These are phyloP conservation scores for Melopsittacus undulatus DNA, from an alignment of 2,797 vertebrate species.

Conservation along the genomic window DNA sequence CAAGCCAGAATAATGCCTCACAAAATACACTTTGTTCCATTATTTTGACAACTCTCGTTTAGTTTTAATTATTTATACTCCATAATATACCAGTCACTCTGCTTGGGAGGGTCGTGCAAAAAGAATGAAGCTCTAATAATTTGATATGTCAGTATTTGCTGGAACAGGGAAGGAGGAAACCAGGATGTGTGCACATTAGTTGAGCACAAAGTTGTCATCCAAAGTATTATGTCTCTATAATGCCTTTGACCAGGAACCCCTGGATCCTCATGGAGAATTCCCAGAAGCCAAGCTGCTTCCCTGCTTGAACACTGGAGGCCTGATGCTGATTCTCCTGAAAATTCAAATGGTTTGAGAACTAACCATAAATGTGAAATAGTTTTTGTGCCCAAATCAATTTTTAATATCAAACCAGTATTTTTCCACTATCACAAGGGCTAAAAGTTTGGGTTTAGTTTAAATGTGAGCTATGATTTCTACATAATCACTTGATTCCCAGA, in stretches of 20 bases:
- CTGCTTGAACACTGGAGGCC: not conserved
- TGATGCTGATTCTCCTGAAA: not conserved
- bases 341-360: not conserved
- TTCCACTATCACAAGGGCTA: not conserved
- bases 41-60: slow-evolving; percentile 58
- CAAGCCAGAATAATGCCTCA: slow-evolving; percentile 57
- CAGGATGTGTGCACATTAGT: not conserved
- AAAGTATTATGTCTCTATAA: not conserved
- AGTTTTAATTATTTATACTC: slow-evolving; percentile 60
- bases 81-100: not conserved
- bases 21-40: slow-evolving; percentile 61
- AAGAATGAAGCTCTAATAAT: slow-evolving; percentile 27
- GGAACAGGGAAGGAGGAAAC: not conserved
- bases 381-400: not conserved
- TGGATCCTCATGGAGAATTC: not conserved
- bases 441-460: slow-evolving; percentile 15
- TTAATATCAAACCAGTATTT: not conserved
- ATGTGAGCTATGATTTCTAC: not conserved
- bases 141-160: not conserved
- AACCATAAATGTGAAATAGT: not conserved
- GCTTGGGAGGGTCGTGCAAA: not conserved
- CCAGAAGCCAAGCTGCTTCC: fast-evolving
- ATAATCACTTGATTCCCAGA: slow-evolving; percentile 1
- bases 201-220: not conserved
- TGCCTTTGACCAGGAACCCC: not conserved